A percentile compares a stretch with the other conserved stretches of the same genome.
These are phyloP conservation scores for Petroica traversi DNA, from an alignment of 2,113 vertebrate genomes.

Conservation along the genomic window DNA sequence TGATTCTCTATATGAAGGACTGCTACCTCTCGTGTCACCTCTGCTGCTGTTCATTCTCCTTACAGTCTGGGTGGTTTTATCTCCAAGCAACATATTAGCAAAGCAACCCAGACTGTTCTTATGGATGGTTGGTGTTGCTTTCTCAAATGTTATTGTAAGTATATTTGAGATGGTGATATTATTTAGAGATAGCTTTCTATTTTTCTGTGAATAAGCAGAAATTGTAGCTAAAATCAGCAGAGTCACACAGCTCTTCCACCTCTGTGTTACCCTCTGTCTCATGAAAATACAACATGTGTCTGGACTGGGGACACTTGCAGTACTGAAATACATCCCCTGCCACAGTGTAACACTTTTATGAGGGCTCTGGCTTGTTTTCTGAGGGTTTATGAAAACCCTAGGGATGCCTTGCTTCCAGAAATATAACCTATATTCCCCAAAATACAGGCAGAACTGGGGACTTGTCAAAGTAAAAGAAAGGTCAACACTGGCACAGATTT, in stretches of 20 bases:
- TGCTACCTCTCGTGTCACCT: conserved; percentile 62
- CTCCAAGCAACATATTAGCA: conserved; percentile 41
- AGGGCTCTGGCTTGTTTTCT: background rate
- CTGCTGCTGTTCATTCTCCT: conserved; percentile 51
- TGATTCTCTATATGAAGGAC: conserved; percentile 54
- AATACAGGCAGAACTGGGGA: background rate
- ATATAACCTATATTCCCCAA: background rate
- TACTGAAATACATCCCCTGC: background rate
- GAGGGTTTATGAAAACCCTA: background rate
- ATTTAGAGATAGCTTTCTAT: background rate
- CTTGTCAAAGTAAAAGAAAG: background rate
- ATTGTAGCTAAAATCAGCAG: background rate
- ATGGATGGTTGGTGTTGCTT: conserved; percentile 58
- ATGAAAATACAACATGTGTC: background rate
- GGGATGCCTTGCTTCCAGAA: background rate
- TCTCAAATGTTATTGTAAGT: conserved; percentile 67
- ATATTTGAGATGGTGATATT: background rate
- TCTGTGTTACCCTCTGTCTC: background rate
- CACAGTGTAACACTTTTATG: background rate
- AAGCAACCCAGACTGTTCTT: conserved; percentile 61
- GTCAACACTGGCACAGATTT: background rate
- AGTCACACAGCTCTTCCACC: background rate
- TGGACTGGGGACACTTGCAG: background rate
- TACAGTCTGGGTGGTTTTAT: conserved; percentile 53
- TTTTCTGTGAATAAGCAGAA: background rate